Percentiles rank a stretch among this genome's conserved stretches.
Evolutionary conservation across 1,140 invertebrate genomes (phyloP).

Genomic region (Meloidogyne hapla): DNA sequence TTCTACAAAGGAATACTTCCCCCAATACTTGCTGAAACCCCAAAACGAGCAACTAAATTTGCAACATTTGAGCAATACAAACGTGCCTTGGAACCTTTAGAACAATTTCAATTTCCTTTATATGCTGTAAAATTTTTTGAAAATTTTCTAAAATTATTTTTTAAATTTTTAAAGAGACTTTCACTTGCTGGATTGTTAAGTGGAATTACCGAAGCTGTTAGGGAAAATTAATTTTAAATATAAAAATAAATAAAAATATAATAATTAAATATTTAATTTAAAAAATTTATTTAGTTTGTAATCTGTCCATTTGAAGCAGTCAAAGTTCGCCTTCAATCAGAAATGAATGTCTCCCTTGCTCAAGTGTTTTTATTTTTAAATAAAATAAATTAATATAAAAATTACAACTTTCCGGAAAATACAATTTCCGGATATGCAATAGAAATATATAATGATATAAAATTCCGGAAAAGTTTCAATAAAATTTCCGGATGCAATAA

Average conservation of each 20-base stretch:
- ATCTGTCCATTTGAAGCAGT: conserved; percentile 93
- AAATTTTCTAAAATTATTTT: background rate
- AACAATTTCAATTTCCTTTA: conserved; percentile 24
- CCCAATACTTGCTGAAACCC: conserved; percentile 87
- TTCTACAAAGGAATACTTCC: conserved; percentile 85
- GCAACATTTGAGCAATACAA: conserved; percentile 90
- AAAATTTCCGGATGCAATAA: too few relatives aligned
- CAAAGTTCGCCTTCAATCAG: conserved; percentile 75
- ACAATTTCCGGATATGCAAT: background rate
- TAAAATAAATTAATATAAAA: background rate
- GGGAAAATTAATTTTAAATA: too few relatives aligned
- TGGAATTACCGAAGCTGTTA: conserved; percentile 82
- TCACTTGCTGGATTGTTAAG: conserved; percentile 78
- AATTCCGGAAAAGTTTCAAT: too few relatives aligned
- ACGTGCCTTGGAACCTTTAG: conserved; percentile 72
- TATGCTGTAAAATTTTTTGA: conserved; percentile 42
- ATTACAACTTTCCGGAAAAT: background rate
- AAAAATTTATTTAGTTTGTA: conserved; percentile 65
- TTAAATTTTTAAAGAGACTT: conserved; percentile 73
- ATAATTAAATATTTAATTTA: background rate
- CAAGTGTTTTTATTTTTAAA: conserved; percentile 57
- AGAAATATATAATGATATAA: too few relatives aligned
- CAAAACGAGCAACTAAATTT: conserved; percentile 88
- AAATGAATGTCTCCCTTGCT: conserved; percentile 68
- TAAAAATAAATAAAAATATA: too few relatives aligned